phyloP scores from a whole-genome alignment of 2,113 vertebrate genomes.

The Perccottus glenii region DNA sequence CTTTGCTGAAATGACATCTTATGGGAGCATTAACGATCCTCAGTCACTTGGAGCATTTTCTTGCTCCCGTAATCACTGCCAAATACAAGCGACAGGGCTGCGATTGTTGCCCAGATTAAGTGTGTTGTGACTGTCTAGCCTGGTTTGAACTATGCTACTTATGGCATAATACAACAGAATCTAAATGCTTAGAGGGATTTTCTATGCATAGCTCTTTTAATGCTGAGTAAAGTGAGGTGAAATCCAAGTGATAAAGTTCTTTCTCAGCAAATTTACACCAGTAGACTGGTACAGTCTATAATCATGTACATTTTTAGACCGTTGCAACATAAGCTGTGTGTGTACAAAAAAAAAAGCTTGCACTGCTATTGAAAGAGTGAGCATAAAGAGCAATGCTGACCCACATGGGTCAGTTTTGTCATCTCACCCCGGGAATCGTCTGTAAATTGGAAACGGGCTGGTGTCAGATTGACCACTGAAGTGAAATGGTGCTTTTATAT shows the following conservation, averaged over 20 bases:
- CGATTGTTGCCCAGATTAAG: slow-evolving; percentile 40
- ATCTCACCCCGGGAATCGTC: slow-evolving; percentile 23
- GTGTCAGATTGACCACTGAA: slow-evolving; percentile 13
- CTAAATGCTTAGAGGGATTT: slow-evolving; percentile 19
- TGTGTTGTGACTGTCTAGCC: slow-evolving; percentile 10
- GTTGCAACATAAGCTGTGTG: neutral
- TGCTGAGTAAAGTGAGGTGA: neutral
- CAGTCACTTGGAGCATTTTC: slow-evolving; percentile 31
- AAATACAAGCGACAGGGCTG: slow-evolving; percentile 17
- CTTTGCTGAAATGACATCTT: slow-evolving; percentile 31
- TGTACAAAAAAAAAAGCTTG: neutral
- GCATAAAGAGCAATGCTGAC: slow-evolving; percentile 23
- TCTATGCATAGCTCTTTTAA: slow-evolving; percentile 3
- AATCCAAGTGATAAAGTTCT: neutral
- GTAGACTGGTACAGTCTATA: neutral
- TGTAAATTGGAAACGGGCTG: slow-evolving; percentile 31
- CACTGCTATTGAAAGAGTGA: slow-evolving; percentile 4
- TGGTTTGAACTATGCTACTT: slow-evolving; percentile 7
- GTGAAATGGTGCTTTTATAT: neutral
- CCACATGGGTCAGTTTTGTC: slow-evolving; percentile 27
- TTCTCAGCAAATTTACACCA: neutral
- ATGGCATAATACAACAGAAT: slow-evolving; percentile 12
- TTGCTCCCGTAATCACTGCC: slow-evolving; percentile 41
- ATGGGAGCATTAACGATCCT: slow-evolving; percentile 45
- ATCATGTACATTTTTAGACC: neutral